Evolutionary conservation across 2,888 invertebrate species (phyloP).

Genomic region (Ophioninae sp.): DNA sequence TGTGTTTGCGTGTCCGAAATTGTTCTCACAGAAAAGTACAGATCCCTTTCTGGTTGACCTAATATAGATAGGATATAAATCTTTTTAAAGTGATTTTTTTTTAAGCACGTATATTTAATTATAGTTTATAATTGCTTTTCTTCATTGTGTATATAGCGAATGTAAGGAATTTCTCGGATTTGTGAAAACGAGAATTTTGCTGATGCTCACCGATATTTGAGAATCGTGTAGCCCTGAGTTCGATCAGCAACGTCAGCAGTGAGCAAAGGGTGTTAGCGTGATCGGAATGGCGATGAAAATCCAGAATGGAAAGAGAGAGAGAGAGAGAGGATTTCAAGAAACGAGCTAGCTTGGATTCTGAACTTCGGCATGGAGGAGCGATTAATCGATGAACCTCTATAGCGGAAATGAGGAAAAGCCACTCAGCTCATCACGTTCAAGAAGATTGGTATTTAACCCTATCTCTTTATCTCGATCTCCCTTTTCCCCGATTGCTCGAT

Average conservation of each 20-base stretch:
- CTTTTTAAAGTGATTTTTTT: too few relatives aligned
- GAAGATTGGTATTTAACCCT: conserved; percentile 28
- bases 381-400: conserved; percentile 58
- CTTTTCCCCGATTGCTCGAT: conserved; percentile 9
- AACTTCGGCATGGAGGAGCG: conserved; percentile 40
- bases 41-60: too few relatives aligned
- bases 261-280: conserved; percentile 48
- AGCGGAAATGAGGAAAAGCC: conserved; percentile 56
- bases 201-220: conserved; percentile 50
- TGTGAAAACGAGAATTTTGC: conserved; percentile 33
- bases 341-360: conserved; percentile 38
- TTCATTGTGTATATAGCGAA: background rate
- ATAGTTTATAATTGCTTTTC: too few relatives aligned
- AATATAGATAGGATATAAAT: too few relatives aligned
- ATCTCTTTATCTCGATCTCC: conserved; percentile 11
- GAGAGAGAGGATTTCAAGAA: conserved; percentile 29
- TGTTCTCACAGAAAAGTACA: too few relatives aligned
- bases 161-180: conserved; percentile 44
- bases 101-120: too few relatives aligned
- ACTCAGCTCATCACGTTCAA: conserved; percentile 46
- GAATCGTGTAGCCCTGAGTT: conserved; percentile 45
- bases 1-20: too few relatives aligned
- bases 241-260: conserved; percentile 56
- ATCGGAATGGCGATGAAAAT: conserved; percentile 47
- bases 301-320: background rate